Base-by-base conservation (phyloP, 2,888 invertebrate genomes). In the Tolmerus cingulatus region DNA sequence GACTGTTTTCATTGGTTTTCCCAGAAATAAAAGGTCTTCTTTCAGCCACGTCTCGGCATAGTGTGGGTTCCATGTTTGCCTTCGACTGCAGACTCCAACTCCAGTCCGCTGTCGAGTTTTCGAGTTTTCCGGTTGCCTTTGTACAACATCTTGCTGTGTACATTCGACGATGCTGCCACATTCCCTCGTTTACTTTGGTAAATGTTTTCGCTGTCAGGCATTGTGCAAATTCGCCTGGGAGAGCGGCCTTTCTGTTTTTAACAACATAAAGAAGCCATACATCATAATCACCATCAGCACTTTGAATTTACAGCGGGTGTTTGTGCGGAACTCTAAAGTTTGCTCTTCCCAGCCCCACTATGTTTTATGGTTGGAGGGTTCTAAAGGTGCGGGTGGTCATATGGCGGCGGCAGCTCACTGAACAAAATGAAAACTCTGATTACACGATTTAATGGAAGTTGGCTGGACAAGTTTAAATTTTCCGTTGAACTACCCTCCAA, bases 261-360 rank as follows among this genome's bases (percentile, higher is more conserved):
- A 51, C 79, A 79, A 46, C 79, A 79, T 51, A 51, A 27, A 79
- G 51, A 46, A 51, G 79, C 51, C 51, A 51, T 79, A 79, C 79
- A 79, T 79, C 79, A 79, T 79, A 79, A 79, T 79, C 79, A 79
- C 51, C 79, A 79, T 27, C 46, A 79, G 51, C 79, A 79, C 79
- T 51, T 51, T 46, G 46, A 55, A 51, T 51, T 51, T 79, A 79
- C 79, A 79, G n/a, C 51, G 66, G 66, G 66, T 66, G 66, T 66
- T 66, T 66, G 66, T 66, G 66, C 23, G 66, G 66, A 66, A 66
- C 66, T 66, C 66, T 0, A 66, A 66, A 66, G 66, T 66, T 66
- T 66, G 66, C 27, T 27, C 66, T 23, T 66, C 23, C 23, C 66
- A 23, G 12, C 7, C 66, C 27, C 66, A 66, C 66, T 27, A 27